A percentile compares a stretch with the other conserved stretches of the same genome.
Evolutionary conservation across 2,888 invertebrate genomes (phyloP).

Genomic region (Agrotis puta): DNA sequence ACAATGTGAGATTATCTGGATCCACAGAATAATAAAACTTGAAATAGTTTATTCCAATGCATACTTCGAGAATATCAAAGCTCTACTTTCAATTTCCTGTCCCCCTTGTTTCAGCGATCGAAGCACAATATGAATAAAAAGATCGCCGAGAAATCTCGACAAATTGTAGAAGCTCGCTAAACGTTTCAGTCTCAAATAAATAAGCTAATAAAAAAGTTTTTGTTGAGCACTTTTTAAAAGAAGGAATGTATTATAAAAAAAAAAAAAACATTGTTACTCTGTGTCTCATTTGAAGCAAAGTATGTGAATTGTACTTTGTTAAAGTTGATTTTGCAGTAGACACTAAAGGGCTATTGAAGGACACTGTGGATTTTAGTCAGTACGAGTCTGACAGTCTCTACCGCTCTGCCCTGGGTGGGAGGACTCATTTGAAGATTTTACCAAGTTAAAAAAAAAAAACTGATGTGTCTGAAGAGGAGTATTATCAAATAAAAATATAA

Average conservation of each 20-base stretch:
- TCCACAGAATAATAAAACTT: background rate
- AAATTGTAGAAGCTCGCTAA: slow-evolving; percentile 57
- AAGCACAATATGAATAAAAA: slow-evolving; percentile 41
- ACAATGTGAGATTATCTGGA: background rate
- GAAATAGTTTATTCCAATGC: background rate
- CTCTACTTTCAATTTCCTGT: background rate
- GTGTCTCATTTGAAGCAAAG: slow-evolving; percentile 20
- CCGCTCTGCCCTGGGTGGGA: too few relatives aligned
- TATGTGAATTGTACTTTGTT: slow-evolving; percentile 35
- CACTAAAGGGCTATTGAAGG: too few relatives aligned
- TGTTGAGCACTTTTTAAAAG: slow-evolving; percentile 56
- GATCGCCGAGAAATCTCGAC: slow-evolving; percentile 27
- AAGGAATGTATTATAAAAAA: slow-evolving; percentile 49
- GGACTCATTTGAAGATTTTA: too few relatives aligned
- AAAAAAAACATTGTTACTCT: slow-evolving; percentile 50
- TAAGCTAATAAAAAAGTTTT: slow-evolving; percentile 64
- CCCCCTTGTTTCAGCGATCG: slow-evolving; percentile 8
- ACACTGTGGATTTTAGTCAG: too few relatives aligned
- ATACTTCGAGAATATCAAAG: background rate
- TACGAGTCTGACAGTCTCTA: too few relatives aligned
- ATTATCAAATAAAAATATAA: too few relatives aligned
- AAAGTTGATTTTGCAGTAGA: slow-evolving; percentile 31
- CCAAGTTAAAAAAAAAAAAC: too few relatives aligned
- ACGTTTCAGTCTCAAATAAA: slow-evolving; percentile 60
- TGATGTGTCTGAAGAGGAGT: too few relatives aligned